Evolutionary conservation across 1,140 invertebrate species (phyloP).

Genomic region (Lethrus apterus): DNA sequence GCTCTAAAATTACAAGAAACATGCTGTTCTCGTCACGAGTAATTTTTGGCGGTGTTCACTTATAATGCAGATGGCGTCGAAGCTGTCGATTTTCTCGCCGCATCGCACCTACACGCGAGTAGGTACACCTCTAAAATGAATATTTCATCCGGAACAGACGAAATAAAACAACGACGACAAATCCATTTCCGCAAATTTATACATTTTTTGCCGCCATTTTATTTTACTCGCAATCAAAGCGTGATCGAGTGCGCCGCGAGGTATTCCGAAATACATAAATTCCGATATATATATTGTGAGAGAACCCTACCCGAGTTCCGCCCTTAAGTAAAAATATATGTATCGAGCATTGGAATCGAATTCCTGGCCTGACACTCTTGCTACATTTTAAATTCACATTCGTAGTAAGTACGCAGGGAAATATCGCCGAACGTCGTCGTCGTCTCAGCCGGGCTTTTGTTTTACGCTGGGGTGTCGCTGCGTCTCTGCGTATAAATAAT

Average conservation of each 20-base stretch:
- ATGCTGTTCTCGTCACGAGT: too few species aligned
- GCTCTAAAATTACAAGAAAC: too few species aligned
- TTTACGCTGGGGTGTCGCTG: slow-evolving; percentile 12
- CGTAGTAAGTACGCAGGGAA: slow-evolving; percentile 31
- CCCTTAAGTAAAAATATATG: slow-evolving; percentile 42
- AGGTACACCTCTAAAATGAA: background rate
- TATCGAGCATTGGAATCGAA: slow-evolving; percentile 39
- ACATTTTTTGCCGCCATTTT: slow-evolving; percentile 20
- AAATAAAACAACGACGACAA: slow-evolving; percentile 4
- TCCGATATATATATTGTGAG: slow-evolving; percentile 30
- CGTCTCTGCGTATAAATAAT: too few species aligned
- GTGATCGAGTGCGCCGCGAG: slow-evolving; percentile 36
- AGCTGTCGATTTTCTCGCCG: too few species aligned
- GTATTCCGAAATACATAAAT: slow-evolving; percentile 40
- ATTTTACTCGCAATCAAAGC: slow-evolving; percentile 34
- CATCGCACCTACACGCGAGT: too few species aligned
- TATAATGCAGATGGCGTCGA: too few species aligned
- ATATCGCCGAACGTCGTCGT: slow-evolving; percentile 9
- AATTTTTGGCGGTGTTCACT: too few species aligned
- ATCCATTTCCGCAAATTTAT: slow-evolving; percentile 13
- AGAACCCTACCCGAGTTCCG: slow-evolving; percentile 24
- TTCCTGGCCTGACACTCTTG: slow-evolving; percentile 33
- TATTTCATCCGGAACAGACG: background rate
- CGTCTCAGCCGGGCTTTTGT: slow-evolving; percentile 8
- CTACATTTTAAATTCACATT: slow-evolving; percentile 40